Evolutionary conservation across 2,113 vertebrate genomes (phyloP).

Genomic region (Etheostoma cragini): DNA sequence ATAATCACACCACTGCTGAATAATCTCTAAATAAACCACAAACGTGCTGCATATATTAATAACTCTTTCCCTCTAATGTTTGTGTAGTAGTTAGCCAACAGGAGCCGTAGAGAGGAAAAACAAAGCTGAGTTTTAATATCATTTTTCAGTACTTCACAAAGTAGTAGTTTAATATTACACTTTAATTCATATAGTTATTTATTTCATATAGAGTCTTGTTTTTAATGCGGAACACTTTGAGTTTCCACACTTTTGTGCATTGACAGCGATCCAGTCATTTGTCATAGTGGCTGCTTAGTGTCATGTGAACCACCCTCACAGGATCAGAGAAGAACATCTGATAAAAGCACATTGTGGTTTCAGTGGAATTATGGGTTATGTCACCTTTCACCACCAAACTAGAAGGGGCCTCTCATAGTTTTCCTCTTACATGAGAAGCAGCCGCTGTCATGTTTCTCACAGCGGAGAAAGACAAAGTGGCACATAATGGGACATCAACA

Average conservation of each 20-base stretch:
- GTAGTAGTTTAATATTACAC: neutral
- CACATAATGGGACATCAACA: conserved; percentile 10
- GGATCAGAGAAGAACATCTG: conserved; percentile 60
- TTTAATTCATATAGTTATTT: neutral
- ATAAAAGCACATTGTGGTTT: conserved; percentile 78
- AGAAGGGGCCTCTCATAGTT: conserved; percentile 65
- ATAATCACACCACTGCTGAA: neutral
- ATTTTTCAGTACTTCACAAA: neutral
- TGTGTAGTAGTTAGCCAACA: neutral
- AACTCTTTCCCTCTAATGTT: neutral
- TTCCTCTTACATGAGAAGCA: conserved; percentile 76
- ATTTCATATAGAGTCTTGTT: neutral
- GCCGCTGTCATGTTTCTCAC: conserved; percentile 77
- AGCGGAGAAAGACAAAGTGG: conserved; percentile 36
- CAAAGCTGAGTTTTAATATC: neutral
- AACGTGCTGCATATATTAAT: neutral
- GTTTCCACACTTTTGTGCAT: conserved; percentile 4
- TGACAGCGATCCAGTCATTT: conserved; percentile 1
- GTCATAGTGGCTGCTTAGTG: conserved; percentile 17
- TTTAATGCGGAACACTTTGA: neutral
- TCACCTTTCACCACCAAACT: conserved; percentile 81
- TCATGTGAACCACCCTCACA: conserved; percentile 59
- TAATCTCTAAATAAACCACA: neutral
- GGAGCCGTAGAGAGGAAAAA: neutral
- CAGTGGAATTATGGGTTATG: conserved; percentile 83